phyloP scores from a whole-genome alignment of 2,113 vertebrate genomes.

The Aix galericulata region DNA sequence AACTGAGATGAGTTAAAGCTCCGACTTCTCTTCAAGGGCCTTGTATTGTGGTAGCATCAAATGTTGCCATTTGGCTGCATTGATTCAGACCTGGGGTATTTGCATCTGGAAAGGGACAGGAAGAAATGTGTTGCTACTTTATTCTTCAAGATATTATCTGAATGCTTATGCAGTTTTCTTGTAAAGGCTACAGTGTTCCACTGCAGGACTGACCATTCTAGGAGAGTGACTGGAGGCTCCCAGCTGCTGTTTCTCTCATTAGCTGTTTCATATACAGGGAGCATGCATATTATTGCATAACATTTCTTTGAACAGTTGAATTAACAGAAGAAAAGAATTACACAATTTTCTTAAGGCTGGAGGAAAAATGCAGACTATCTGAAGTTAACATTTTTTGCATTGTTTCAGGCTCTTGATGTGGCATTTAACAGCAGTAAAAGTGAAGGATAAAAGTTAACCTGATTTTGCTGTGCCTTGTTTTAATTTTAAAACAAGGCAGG shows the following conservation, averaged over 20 bases:
- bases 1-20: background rate
- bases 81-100: background rate
- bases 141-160: background rate
- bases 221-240: background rate
- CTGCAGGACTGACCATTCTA: background rate
- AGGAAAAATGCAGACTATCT: background rate
- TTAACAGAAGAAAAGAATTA: constrained; percentile 36
- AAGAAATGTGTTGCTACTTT: background rate
- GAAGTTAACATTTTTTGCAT: background rate
- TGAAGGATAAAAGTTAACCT: constrained; percentile 15
- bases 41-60: background rate
- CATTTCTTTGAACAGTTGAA: background rate
- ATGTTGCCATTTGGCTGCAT: background rate
- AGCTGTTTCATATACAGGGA: background rate
- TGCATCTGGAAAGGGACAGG: rapidly evolving
- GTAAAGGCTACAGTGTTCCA: background rate
- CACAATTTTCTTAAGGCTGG: background rate
- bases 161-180: background rate
- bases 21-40: background rate
- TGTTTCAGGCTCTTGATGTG: background rate
- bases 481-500: constrained; percentile 20
- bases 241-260: constrained; percentile 5
- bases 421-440: constrained; percentile 2
- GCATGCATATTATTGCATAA: background rate
- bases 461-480: background rate